A percentile compares a stretch with the other conserved stretches of the same genome.
Conservation (phyloP, 2,888 invertebrate genomes). For the Noctua janthe region DNA sequence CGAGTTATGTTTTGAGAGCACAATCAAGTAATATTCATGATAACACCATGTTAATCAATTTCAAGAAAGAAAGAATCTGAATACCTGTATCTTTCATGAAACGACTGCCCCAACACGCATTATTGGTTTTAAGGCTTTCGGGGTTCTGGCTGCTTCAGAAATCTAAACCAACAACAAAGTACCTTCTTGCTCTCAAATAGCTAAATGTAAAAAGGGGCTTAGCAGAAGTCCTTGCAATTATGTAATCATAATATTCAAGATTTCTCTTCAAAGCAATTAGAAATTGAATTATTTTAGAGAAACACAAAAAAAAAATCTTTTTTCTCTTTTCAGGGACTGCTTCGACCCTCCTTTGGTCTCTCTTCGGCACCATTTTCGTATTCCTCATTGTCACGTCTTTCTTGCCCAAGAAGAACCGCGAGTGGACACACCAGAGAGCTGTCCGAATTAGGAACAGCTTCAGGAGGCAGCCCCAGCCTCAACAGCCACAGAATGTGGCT, state of each 20-base stretch:
- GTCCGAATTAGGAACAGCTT: constrained; percentile 74
- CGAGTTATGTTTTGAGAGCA: not conserved
- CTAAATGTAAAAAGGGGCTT: no score
- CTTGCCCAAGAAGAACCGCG: constrained; percentile 74
- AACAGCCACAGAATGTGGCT: constrained; percentile 6
- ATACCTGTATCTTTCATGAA: no score
- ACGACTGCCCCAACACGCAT: no score
- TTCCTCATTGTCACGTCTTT: constrained; percentile 62
- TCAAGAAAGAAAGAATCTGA: no score
- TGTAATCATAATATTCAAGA: no score
- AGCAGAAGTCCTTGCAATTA: no score
- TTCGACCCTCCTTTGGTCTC: constrained; percentile 53
- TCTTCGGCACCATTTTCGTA: constrained; percentile 66
- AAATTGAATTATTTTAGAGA: no score
- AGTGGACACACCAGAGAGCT: constrained; percentile 73
- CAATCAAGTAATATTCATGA: not conserved
- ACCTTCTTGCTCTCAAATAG: no score
- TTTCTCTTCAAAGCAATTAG: no score
- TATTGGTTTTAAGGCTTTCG: not conserved
- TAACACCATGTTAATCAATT: not conserved
- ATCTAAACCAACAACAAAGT: not conserved
- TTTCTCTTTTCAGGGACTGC: constrained; percentile 41
- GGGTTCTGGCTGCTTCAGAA: not conserved
- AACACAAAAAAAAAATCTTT: no score
- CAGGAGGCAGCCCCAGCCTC: constrained; percentile 56